These are phyloP conservation scores for Meandrusa payeni DNA, from an alignment of 2,888 invertebrate species.

Conservation along the genomic window DNA sequence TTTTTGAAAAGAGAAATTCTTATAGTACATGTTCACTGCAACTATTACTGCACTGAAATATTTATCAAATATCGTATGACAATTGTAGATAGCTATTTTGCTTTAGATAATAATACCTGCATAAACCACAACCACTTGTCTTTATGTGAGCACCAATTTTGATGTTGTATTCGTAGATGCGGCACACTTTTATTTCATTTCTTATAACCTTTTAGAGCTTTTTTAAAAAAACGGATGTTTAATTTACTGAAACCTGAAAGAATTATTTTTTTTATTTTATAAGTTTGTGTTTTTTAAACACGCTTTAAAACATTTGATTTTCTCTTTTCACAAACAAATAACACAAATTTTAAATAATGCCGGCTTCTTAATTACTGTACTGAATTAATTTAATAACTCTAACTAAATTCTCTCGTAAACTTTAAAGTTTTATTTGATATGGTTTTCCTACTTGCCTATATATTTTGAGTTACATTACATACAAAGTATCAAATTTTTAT, in stretches of 20 bases:
- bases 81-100: slow-evolving; percentile 48
- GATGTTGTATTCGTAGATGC: slow-evolving; percentile 29
- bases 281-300: neutral
- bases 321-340: slow-evolving; percentile 79
- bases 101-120: slow-evolving; percentile 40
- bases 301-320: slow-evolving; percentile 43
- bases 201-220: slow-evolving; percentile 10
- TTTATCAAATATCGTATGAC: slow-evolving; percentile 34
- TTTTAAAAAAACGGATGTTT: neutral
- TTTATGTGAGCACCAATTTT: slow-evolving; percentile 28
- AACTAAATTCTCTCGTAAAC: too few relatives aligned
- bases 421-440: too few relatives aligned
- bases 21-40: slow-evolving; percentile 49
- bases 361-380: too few relatives aligned
- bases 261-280: too few relatives aligned
- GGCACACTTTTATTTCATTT: slow-evolving; percentile 19
- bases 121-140: slow-evolving; percentile 32
- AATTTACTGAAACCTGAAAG: too few relatives aligned
- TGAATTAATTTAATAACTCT: too few relatives aligned
- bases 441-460: too few relatives aligned
- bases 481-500: neutral
- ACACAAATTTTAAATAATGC: slow-evolving; percentile 41
- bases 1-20: slow-evolving; percentile 78
- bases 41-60: slow-evolving; percentile 35
- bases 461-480: neutral